Percentiles rank a stretch among this genome's conserved stretches.
phyloP scores from a whole-genome alignment of 2,888 invertebrate species.

The Exephanes ischioxanthus region DNA sequence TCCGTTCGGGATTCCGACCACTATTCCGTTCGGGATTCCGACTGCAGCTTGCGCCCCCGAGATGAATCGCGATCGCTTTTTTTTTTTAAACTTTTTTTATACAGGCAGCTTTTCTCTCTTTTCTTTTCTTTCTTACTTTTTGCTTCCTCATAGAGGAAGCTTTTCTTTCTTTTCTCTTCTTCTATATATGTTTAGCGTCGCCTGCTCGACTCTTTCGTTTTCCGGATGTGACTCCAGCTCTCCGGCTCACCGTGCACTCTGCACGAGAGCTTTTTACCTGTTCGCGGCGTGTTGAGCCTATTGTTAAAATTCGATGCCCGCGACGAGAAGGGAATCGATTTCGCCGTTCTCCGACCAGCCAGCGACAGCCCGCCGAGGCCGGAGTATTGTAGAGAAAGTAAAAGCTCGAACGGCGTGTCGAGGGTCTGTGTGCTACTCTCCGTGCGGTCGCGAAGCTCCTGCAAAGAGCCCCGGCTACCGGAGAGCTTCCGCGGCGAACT shows the following conservation, averaged over 20 bases:
- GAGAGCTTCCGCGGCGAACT: constrained; percentile 17
- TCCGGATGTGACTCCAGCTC: constrained; percentile 1
- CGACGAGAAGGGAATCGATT: constrained; percentile 36
- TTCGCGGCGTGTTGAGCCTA: neutral
- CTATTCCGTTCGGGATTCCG: too few relatives aligned
- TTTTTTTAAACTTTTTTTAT: too few relatives aligned
- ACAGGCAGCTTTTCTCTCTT: too few relatives aligned
- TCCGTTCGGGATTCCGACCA: too few relatives aligned
- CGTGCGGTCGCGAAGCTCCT: constrained; percentile 7
- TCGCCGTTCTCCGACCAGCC: neutral
- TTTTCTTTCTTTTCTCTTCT: too few relatives aligned
- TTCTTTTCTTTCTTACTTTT: too few relatives aligned
- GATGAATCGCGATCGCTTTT: too few relatives aligned
- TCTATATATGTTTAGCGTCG: neutral
- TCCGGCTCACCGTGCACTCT: constrained; percentile 10
- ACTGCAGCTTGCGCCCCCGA: too few relatives aligned
- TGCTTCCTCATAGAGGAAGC: too few relatives aligned
- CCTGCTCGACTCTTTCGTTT: constrained; percentile 7
- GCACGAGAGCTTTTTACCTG: constrained; percentile 20
- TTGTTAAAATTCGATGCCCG: constrained; percentile 34
- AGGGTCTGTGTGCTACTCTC: constrained; percentile 15
- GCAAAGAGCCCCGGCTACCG: constrained; percentile 11
- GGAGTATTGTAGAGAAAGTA: constrained; percentile 32
- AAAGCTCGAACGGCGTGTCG: constrained; percentile 13
- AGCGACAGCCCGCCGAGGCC: neutral